Base-by-base conservation (phyloP, 2,113 vertebrate species). In the Mormoops blainvillei region DNA sequence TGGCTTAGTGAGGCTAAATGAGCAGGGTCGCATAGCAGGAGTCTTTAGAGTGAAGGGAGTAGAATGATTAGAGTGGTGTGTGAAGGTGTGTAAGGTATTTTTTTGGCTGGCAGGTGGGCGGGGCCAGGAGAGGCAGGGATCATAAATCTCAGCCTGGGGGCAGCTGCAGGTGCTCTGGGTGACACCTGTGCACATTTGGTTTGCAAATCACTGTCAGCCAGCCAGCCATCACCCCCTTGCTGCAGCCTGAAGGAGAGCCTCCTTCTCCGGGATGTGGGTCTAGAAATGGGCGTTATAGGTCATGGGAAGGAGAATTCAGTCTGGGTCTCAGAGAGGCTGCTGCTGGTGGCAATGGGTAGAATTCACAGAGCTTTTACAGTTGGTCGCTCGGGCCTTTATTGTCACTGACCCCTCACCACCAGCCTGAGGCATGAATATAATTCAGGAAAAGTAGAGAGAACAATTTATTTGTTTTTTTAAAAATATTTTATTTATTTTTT, bases 181-280 rank as follows among this genome's bases (percentile, higher is more conserved):
- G 81, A 48, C 78, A 89, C 92, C 89, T 86, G 91, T 76, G 67
- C 16, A 4, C n/a, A 96, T 97, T 97, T 98, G 97, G 20, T 94
- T 98, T 41, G 3, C 95, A 98, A 96, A 98, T 22, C 45, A 20
- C 31, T 48, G 12, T 13, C 54, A 48, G 94, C 77, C 65, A 50
- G 83, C 74, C 43, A 14, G 38, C 80, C 13, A 7, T n/a, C 24
- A 11, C 43, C 43, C 4, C 38, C 38, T 41, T n/a, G 31, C 56
- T 80, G 48, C 56, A 19, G 45, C 14, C 71, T 48, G 54, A 19
- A 12, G 80, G 43, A 45, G 20, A 77, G n/a, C 88, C 22, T 0
- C 43, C 50, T 22, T 38, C 43, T 61, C 38, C n/a, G n/a, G 36
- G 41, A 26, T 22, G n/a, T 12, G 65, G 76, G 67, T 65, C 65